Evolutionary conservation across 2,797 vertebrate species (phyloP).

Genomic region (Phyllotis vaccarum): DNA sequence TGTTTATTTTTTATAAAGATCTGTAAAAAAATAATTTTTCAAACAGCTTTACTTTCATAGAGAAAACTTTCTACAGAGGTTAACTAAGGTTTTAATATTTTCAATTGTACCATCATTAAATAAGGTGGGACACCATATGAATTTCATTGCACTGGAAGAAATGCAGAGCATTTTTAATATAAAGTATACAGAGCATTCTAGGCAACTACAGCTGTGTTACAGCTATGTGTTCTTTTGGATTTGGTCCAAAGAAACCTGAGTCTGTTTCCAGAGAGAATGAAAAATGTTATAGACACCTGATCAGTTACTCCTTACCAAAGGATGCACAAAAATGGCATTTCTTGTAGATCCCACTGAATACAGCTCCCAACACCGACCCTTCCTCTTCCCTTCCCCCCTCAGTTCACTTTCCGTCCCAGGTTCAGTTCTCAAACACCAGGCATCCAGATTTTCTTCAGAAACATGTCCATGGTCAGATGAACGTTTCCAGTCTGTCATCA

Average conservation of each 20-base stretch:
- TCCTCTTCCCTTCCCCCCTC: slow-evolving; percentile 66
- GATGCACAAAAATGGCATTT: slow-evolving; percentile 79
- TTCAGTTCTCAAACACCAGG: slow-evolving; percentile 79
- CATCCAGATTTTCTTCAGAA: slow-evolving; percentile 73
- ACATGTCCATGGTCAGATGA: slow-evolving; percentile 80
- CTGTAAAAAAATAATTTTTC: slow-evolving; percentile 93
- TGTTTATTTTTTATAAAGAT: slow-evolving; percentile 90
- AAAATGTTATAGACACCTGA: slow-evolving; percentile 87
- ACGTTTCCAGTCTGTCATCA: slow-evolving; percentile 89
- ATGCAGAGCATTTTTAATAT: slow-evolving; percentile 92
- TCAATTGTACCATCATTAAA: slow-evolving; percentile 90
- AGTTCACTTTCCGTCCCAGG: slow-evolving; percentile 76
- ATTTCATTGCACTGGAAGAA: slow-evolving; percentile 91
- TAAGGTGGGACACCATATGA: slow-evolving; percentile 88
- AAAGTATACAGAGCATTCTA: slow-evolving; percentile 90
- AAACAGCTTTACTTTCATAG: slow-evolving; percentile 87
- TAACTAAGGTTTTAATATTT: slow-evolving; percentile 85
- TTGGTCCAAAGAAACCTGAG: slow-evolving; percentile 94
- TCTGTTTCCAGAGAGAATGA: slow-evolving; percentile 90
- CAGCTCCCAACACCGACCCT: slow-evolving; percentile 77
- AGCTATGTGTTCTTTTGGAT: slow-evolving; percentile 92
- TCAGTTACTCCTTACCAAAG: slow-evolving; percentile 84
- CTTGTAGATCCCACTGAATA: slow-evolving; percentile 80
- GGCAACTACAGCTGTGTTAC: slow-evolving; percentile 92
- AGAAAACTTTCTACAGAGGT: slow-evolving; percentile 89